Evolutionary conservation across 2,888 invertebrate genomes (phyloP).

Genomic region (Diabrotica balteata): DNA sequence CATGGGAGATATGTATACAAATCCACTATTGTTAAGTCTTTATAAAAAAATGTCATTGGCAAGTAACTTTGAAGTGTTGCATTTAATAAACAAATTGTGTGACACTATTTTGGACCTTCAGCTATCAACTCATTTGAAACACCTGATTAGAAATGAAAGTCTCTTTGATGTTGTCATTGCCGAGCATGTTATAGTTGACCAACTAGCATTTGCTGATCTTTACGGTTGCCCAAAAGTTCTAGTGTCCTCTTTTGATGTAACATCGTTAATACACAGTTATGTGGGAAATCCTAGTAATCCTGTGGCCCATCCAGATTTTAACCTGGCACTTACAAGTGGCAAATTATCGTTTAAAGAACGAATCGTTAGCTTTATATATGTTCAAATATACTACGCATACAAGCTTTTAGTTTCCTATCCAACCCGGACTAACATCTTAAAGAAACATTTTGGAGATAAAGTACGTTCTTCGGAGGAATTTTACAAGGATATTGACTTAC

Average conservation of each 20-base stretch:
- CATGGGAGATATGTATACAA: constrained; percentile 27
- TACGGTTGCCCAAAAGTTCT: constrained; percentile 43
- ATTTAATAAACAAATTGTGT: background rate
- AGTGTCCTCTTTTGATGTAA: constrained; percentile 38
- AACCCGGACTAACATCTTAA: constrained; percentile 2
- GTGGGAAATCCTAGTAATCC: constrained; percentile 40
- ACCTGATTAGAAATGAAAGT: constrained; percentile 15
- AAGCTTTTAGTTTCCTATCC: constrained; percentile 1
- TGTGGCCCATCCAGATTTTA: constrained; percentile 38
- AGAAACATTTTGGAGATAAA: constrained; percentile 22
- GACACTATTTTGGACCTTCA: constrained; percentile 10
- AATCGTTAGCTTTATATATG: constrained; percentile 32
- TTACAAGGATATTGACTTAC: constrained; percentile 22
- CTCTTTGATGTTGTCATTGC: constrained; percentile 45
- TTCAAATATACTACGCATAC: constrained; percentile 5
- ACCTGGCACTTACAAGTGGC: constrained; percentile 33
- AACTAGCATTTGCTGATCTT: constrained; percentile 40
- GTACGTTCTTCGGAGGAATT: constrained; percentile 10
- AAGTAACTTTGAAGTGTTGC: background rate
- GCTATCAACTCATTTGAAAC: constrained; percentile 7
- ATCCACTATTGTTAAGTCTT: background rate
- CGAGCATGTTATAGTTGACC: constrained; percentile 38
- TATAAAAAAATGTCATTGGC: background rate
- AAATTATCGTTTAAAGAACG: constrained; percentile 18
- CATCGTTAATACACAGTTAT: background rate